A percentile compares a stretch with the other conserved stretches of the same genome.
These are phyloP conservation scores for Mesoclemmys tuberculata DNA, from an alignment of 2,113 vertebrate species.

Conservation along the genomic window DNA sequence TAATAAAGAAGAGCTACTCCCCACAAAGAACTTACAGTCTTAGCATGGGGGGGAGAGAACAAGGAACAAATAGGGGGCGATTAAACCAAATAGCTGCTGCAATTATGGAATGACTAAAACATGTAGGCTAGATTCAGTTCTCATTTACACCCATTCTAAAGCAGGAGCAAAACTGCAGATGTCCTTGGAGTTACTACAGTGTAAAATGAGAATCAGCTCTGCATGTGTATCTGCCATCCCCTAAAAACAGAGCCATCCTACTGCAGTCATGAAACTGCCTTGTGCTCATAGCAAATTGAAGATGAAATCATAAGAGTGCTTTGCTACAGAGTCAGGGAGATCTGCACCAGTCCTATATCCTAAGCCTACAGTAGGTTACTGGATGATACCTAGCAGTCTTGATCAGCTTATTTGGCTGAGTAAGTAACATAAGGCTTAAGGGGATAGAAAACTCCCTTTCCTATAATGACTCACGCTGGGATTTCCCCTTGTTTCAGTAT, in stretches of 20 bases:
- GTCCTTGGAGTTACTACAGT: background rate
- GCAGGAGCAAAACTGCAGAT: background rate
- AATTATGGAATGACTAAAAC: background rate
- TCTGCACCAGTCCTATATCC: background rate
- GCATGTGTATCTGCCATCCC: background rate
- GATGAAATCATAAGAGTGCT: background rate
- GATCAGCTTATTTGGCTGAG: background rate
- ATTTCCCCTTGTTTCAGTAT: constrained; percentile 56
- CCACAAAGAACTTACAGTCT: background rate
- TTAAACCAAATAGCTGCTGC: background rate
- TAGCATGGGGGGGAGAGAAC: background rate
- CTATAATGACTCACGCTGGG: constrained; percentile 43
- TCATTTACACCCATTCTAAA: constrained; percentile 8
- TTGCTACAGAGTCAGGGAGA: background rate
- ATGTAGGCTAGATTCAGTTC: background rate
- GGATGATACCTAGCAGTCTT: background rate
- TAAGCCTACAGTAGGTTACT: constrained; percentile 23
- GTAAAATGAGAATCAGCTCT: constrained; percentile 1
- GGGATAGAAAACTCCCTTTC: constrained; percentile 37
- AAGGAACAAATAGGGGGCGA: background rate
- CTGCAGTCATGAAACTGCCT: constrained; percentile 4
- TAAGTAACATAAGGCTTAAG: constrained; percentile 35
- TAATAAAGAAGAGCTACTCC: background rate
- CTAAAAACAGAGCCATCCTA: background rate
- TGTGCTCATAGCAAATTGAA: constrained; percentile 11